Conservation (phyloP, 2,888 invertebrate species). For the Hedychridium roseum region DNA sequence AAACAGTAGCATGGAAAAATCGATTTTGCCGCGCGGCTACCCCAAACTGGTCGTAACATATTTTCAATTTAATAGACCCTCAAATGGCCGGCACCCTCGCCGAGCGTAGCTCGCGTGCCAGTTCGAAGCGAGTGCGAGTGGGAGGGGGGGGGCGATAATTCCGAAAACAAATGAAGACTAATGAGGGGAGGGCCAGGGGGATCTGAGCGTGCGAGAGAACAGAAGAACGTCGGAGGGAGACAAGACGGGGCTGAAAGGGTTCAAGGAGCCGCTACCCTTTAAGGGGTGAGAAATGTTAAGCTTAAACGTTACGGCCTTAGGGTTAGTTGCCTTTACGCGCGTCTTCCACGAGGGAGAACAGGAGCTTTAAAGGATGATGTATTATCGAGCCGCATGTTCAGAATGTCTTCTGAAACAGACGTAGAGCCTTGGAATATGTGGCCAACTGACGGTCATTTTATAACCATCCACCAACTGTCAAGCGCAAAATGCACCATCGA, state of each 20-base stretch:
- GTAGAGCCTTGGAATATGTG: constrained; percentile 32
- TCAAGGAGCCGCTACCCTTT: constrained; percentile 56
- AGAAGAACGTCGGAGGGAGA: constrained; percentile 29
- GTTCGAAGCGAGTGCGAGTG: neutral
- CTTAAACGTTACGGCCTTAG: constrained; percentile 60
- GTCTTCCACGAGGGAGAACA: constrained; percentile 33
- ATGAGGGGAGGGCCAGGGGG: constrained; percentile 57
- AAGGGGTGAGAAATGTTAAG: constrained; percentile 62
- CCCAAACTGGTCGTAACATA: constrained; percentile 40
- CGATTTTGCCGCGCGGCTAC: constrained; percentile 13
- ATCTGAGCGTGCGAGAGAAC: constrained; percentile 36
- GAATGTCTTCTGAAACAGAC: constrained; percentile 41
- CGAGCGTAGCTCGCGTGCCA: constrained; percentile 41
- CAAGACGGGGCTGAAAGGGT: constrained; percentile 50
- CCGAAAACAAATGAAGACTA: constrained; percentile 64
- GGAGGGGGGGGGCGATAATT: constrained; percentile 54
- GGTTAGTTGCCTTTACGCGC: constrained; percentile 53
- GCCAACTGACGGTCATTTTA: constrained; percentile 27
- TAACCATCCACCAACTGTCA: constrained; percentile 9
- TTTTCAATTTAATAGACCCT: constrained; percentile 59
- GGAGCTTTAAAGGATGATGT: constrained; percentile 60
- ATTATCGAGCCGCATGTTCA: constrained; percentile 56
- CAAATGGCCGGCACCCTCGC: constrained; percentile 37
- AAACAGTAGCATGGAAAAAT: too few relatives aligned
- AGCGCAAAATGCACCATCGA: too few relatives aligned